These are phyloP conservation scores for Poliocrania exsul DNA, from an alignment of 2,797 vertebrate species.

Conservation along the genomic window DNA sequence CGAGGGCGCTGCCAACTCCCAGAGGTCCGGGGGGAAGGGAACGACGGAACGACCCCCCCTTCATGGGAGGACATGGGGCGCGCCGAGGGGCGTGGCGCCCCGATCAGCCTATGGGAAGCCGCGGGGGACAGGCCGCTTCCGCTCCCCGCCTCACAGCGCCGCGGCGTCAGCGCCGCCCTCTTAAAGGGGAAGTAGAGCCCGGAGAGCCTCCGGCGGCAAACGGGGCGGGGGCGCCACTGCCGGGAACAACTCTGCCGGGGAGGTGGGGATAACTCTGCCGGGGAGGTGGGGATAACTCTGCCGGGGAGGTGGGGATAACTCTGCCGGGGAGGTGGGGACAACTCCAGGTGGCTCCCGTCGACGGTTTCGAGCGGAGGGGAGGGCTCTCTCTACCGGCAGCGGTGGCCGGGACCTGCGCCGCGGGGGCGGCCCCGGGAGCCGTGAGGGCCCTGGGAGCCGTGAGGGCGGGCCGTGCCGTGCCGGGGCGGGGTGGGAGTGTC, in stretches of 20 bases:
- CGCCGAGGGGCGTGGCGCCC: neutral
- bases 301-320: too few species aligned
- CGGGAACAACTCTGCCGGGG: too few species aligned
- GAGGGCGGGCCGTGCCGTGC: neutral
- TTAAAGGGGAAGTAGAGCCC: neutral
- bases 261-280: too few species aligned
- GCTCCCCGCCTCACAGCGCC: accelerated
- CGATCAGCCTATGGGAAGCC: neutral
- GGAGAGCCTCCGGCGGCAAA: accelerated
- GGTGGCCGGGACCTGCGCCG: neutral
- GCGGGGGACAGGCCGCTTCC: neutral
- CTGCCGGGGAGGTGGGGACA: too few species aligned
- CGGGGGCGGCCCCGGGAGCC: too few species aligned
- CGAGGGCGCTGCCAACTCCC: neutral
- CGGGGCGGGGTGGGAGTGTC: neutral
- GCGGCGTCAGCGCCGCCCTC: neutral
- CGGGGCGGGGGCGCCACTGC: neutral
- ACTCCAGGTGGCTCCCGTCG: neutral
- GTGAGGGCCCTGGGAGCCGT: neutral
- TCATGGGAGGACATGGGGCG: neutral
- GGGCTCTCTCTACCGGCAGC: accelerated
- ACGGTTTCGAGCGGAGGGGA: neutral
- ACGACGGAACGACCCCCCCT: accelerated
- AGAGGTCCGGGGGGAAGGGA: accelerated
- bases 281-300: too few species aligned